Evolutionary conservation across 2,113 vertebrate species (phyloP).

Genomic region (Sarotherodon lohbergeri): DNA sequence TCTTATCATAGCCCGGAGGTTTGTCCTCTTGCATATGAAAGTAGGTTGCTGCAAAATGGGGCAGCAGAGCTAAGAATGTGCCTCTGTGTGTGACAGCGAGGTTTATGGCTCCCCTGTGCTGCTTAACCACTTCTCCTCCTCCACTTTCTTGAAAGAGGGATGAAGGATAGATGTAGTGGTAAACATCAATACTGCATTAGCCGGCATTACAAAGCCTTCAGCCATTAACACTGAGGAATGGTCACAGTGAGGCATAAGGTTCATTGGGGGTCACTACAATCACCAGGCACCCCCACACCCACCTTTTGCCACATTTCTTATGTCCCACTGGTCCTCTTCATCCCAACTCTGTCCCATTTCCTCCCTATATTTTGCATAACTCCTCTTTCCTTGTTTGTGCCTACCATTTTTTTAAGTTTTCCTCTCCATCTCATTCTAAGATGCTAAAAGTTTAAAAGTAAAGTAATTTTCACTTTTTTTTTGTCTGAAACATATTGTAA

Average conservation of each 20-base stretch:
- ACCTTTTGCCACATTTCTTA: constrained; percentile 13
- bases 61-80: constrained; percentile 11
- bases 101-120: constrained; percentile 65
- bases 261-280: constrained; percentile 61
- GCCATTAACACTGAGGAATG: constrained; percentile 72
- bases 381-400: neutral
- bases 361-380: neutral
- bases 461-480: neutral
- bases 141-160: constrained; percentile 44
- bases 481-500: neutral
- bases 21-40: constrained; percentile 39
- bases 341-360: neutral
- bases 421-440: neutral
- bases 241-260: constrained; percentile 50
- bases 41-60: constrained; percentile 45
- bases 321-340: neutral
- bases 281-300: constrained; percentile 22
- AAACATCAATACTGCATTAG: constrained; percentile 83
- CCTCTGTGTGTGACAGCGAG: constrained; percentile 30
- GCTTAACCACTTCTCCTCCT: constrained; percentile 58
- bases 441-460: neutral
- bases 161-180: constrained; percentile 63
- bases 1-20: neutral
- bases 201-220: constrained; percentile 64
- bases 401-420: neutral